A percentile compares a stretch with the other conserved stretches of the same genome.
Evolutionary conservation across 2,113 vertebrate species (phyloP).

Genomic region (Sphyrna mokarran): DNA sequence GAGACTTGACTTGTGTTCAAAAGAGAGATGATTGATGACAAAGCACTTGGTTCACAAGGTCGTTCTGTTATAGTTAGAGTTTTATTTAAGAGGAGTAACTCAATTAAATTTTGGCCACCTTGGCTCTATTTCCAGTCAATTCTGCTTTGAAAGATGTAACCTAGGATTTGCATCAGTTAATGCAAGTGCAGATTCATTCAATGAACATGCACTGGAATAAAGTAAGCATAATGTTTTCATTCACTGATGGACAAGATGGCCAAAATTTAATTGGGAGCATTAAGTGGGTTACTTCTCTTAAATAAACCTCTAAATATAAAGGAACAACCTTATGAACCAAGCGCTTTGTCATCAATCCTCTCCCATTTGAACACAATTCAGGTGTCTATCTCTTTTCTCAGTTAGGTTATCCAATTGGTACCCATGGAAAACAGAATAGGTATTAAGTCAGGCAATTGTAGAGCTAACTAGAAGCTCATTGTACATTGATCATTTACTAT

Average conservation of each 20-base stretch:
- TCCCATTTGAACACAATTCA: neutral
- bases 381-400: neutral
- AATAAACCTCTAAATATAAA: neutral
- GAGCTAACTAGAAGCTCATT: neutral
- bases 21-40: neutral
- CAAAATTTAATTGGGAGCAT: neutral
- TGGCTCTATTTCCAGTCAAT: too few species aligned
- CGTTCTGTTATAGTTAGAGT: neutral
- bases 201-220: too few species aligned
- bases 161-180: too few species aligned
- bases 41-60: neutral
- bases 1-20: neutral
- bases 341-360: neutral
- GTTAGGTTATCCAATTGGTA: neutral
- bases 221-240: too few species aligned
- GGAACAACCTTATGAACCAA: neutral
- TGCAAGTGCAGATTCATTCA: too few species aligned
- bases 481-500: neutral
- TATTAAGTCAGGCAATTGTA: neutral
- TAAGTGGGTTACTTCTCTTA: neutral
- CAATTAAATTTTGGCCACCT: neutral
- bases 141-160: too few species aligned
- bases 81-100: neutral
- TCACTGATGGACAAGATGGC: neutral
- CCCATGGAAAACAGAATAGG: neutral